Evolutionary conservation across 1,140 invertebrate genomes (phyloP), one percentile per base, ranked within the genome.

Genomic region (Parapsyche elsis): DNA sequence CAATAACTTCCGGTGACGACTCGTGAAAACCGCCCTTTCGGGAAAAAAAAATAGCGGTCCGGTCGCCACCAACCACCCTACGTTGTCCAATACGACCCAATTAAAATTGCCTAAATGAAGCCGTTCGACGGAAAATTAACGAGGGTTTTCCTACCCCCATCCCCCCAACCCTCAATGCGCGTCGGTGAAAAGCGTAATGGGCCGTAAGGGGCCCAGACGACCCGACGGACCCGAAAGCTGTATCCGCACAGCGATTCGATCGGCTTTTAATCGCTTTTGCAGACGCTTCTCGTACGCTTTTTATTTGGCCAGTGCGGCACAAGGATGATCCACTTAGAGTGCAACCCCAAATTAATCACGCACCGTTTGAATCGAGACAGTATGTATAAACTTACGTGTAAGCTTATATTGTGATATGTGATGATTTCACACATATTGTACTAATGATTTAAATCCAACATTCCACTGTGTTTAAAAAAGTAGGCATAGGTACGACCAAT

Each of bases 81-180:
- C 64, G 5, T 26, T 4, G n/a, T 21, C 30, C 64, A 23, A 24
- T 67, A 67, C 64, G 64, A 67, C 64, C 64, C 64, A 67, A 67
- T 67, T 67, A 67, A 67, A 67, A 67, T 67, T 67, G 64, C 21
- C 64, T 23, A 67, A 67, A 67, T 67, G 64, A 67, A 67, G 64
- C 64, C 64, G 24, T 67, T 67, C 64, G 64, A 67, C 64, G 64
- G 24, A 67, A 67, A 67, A 67, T 67, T 67, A 67, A 67, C 64
- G 64, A 67, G 64, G 64, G 64, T 12, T 67, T 53, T 53, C 49
- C 49, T 53, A 53, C 49, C 49, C 45, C 49, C 49, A 14, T 53
- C 16, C 4, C 10, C 49, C 49, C 49, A 1, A 12, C 49, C 49
- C 4, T 14, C 49, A 53, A 12, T 53, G 49, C 49, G 12, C 64